These are phyloP conservation scores for Eupithecia tripunctaria DNA, from an alignment of 2,888 invertebrate species.

Conservation along the genomic window DNA sequence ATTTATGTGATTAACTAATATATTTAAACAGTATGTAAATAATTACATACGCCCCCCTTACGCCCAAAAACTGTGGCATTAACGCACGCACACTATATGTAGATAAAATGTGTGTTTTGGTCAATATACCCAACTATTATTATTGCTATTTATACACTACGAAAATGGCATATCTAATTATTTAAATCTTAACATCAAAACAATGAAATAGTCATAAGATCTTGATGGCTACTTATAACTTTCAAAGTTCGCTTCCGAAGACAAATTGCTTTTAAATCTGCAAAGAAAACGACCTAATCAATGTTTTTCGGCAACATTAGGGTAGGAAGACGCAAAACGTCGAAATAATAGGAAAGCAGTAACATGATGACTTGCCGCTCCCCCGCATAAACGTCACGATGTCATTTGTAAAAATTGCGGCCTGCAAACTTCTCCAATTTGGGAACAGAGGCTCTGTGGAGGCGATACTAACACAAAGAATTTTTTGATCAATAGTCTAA, in stretches of 20 bases:
- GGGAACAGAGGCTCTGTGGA: constrained; percentile 61
- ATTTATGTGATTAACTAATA: not conserved
- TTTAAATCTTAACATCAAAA: too few relatives aligned
- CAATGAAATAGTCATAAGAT: not conserved
- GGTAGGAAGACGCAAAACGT: constrained; percentile 65
- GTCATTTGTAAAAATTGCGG: constrained; percentile 85
- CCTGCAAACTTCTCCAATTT: constrained; percentile 80
- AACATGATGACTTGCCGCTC: constrained; percentile 84
- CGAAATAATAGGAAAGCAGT: constrained; percentile 81
- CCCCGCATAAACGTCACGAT: constrained; percentile 83
- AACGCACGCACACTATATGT: too few relatives aligned
- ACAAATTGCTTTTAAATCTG: constrained; percentile 32
- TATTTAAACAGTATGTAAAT: too few relatives aligned
- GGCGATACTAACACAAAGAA: constrained; percentile 35
- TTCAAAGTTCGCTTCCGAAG: constrained; percentile 9
- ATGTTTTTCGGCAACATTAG: constrained; percentile 61
- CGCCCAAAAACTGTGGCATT: too few relatives aligned
- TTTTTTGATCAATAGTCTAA: too few relatives aligned
- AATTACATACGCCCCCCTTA: too few relatives aligned
- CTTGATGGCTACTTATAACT: not conserved
- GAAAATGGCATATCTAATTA: too few relatives aligned
- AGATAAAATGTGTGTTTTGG: too few relatives aligned
- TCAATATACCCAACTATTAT: too few relatives aligned
- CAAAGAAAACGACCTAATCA: constrained; percentile 57
- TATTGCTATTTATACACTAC: too few relatives aligned